phyloP scores from a whole-genome alignment of 2,797 vertebrate species.

The Argya squamiceps region DNA sequence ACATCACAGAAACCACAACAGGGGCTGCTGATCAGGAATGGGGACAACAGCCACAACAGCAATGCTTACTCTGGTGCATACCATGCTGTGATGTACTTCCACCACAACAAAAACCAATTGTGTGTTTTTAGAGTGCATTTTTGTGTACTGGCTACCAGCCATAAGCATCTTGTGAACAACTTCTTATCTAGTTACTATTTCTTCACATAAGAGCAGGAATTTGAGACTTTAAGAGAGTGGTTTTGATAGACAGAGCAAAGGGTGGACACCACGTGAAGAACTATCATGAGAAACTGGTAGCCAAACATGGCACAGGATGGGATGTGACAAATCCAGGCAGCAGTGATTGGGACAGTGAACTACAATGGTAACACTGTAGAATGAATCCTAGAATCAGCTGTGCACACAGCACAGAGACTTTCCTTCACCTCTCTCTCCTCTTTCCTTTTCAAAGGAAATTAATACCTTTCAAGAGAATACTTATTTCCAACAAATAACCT shows the following conservation, averaged over 20 bases:
- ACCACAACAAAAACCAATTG: background rate
- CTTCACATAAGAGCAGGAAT: background rate
- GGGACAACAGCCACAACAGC: background rate
- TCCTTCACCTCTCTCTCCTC: background rate
- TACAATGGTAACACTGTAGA: background rate
- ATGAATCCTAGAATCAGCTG: background rate
- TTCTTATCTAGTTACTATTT: background rate
- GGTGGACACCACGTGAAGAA: background rate
- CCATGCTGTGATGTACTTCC: background rate
- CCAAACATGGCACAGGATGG: background rate
- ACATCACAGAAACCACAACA: background rate
- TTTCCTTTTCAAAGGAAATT: background rate
- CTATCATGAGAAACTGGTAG: background rate
- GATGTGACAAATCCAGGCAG: background rate
- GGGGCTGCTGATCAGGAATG: background rate
- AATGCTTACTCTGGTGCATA: background rate
- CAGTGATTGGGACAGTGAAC: background rate
- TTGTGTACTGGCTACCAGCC: background rate
- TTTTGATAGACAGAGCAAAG: background rate
- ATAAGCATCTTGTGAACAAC: background rate
- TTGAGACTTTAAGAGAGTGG: background rate
- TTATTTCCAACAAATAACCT: background rate
- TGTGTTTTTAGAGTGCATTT: background rate
- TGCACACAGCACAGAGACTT: background rate
- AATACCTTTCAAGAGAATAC: background rate